Evolutionary conservation across 2,888 invertebrate genomes (phyloP).

Genomic region (Scaptomyza parva): DNA sequence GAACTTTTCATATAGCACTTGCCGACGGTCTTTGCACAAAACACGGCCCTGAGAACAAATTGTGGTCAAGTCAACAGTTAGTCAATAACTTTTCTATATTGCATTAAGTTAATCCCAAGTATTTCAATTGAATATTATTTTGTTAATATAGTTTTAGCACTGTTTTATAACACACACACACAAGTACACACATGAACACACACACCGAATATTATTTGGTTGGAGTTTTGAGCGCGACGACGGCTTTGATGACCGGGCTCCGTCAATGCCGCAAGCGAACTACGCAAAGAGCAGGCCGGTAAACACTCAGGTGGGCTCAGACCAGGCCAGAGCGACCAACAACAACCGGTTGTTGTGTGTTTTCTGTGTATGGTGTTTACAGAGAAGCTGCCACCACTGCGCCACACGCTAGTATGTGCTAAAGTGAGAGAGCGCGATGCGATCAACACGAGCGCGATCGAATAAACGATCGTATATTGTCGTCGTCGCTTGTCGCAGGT

Average conservation of each 20-base stretch:
- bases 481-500: constrained; percentile 56
- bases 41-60: constrained; percentile 20
- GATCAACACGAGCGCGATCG: constrained; percentile 55
- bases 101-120: constrained; percentile 12
- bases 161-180: constrained; percentile 13
- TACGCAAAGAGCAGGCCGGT: constrained; percentile 70
- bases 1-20: constrained; percentile 40
- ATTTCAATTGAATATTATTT: constrained; percentile 5
- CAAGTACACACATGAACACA: constrained; percentile 16
- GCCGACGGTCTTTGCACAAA: constrained; percentile 66
- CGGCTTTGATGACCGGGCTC: constrained; percentile 72
- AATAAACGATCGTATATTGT: constrained; percentile 41
- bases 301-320: constrained; percentile 67
- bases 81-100: constrained; percentile 1
- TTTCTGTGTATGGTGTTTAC: constrained; percentile 6
- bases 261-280: constrained; percentile 77
- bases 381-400: constrained; percentile 6
- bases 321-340: constrained; percentile 31
- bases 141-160: constrained; percentile 38
- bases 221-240: constrained; percentile 59
- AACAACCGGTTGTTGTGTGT: constrained; percentile 66
- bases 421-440: constrained; percentile 56
- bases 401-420: constrained; percentile 22
- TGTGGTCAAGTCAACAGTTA: constrained; percentile 16
- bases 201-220: background rate